Base-by-base conservation (phyloP, 2,888 invertebrate genomes). In the Boloria euphrosyne region DNA sequence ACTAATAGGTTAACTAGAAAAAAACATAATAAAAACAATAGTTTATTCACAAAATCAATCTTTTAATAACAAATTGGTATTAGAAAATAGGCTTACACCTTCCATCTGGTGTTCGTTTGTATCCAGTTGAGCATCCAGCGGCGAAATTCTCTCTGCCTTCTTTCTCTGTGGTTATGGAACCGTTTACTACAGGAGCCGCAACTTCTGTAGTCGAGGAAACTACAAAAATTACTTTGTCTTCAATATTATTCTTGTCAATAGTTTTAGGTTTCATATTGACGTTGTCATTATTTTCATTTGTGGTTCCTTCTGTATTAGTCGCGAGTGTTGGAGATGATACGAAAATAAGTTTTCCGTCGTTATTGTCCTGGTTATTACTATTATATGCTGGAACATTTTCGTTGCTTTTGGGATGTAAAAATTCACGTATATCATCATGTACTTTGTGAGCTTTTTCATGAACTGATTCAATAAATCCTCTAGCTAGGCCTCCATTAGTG, bases 141-240 rank as follows among this genome's bases (percentile, higher is more conserved):
- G 65, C 17, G 63, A 90, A 86, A 67, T 82, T 87, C 75, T 85
- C 87, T 70, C 80, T 79, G 14, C 84, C 87, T 10, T 83, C 82
- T 70, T 82, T 79, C n/a, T 59, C 71, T 3, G 73, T 75, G 5
- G 75, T 78, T 4, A 68, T 74, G 18, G 58, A 65, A 17, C 55
- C 66, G 13, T 46, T 69, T 18, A 52, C 58, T 3, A 60, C 60
- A 63, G 31, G 2, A 38, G 31, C 2, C 10, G 31, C 31, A 38
- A 38, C 31, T 2, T 38, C 10, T 10, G 68, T 55, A 0, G 52
- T 47, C 13, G 58, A 71, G 72, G 22, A 66, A 67, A 65, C 63
- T 7, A 62, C 13, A 51, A 70, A 67, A 43, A 68, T 67, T 43
- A 73, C 63, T 16, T 50, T 43, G 38, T 44, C 44, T n/a, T 62